These are phyloP conservation scores for Hippocampus comes DNA, from an alignment of 2,113 vertebrate genomes.

Conservation along the genomic window DNA sequence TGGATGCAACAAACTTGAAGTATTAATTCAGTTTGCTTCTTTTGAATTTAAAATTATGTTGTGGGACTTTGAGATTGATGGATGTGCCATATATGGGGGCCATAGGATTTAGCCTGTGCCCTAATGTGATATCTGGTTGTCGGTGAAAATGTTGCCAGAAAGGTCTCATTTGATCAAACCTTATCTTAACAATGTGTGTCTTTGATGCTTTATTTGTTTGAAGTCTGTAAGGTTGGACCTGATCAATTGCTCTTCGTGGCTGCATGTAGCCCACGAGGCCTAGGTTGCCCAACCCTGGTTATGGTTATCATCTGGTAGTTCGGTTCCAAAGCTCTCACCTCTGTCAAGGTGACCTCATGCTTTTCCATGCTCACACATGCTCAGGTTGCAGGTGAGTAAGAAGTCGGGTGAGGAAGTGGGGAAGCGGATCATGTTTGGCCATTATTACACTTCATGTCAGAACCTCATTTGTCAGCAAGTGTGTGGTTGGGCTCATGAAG, in stretches of 20 bases:
- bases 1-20: not conserved
- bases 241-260: not conserved
- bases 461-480: slow-evolving; percentile 17
- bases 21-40: not conserved
- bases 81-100: not conserved
- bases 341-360: slow-evolving; percentile 14
- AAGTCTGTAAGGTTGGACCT: not conserved
- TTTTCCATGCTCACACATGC: slow-evolving; percentile 42
- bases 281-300: not conserved
- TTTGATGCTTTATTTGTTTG: not conserved
- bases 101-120: not conserved
- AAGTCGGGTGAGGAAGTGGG: slow-evolving; percentile 1
- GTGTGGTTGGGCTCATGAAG: not conserved
- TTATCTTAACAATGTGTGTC: not conserved
- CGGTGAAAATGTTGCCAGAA: not conserved
- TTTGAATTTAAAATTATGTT: not conserved
- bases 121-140: not conserved
- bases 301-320: not conserved
- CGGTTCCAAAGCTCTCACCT: slow-evolving; percentile 10
- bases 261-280: not conserved
- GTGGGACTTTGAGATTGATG: not conserved
- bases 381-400: slow-evolving; percentile 45
- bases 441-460: slow-evolving; percentile 27
- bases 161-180: not conserved
- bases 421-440: slow-evolving; percentile 50